Percentiles rank a stretch among this genome's conserved stretches.
Conservation (phyloP, 1,140 invertebrate genomes). For the Maconellicoccus hirsutus region DNA sequence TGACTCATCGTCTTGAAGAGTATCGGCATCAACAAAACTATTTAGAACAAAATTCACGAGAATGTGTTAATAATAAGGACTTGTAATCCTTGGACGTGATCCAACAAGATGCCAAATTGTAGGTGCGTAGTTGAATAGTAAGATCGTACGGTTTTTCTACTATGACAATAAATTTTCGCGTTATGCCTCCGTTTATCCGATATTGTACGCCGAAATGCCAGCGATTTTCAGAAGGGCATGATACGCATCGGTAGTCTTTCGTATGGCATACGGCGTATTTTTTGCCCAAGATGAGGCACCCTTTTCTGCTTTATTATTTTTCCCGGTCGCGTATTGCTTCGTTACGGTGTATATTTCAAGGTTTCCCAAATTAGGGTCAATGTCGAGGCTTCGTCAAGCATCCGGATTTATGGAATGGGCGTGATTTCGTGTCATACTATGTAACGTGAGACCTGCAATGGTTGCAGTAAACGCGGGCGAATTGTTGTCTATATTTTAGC, state of each 20-base stretch:
- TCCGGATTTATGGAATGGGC: neutral
- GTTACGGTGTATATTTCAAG: neutral
- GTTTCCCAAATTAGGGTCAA: constrained; percentile 3
- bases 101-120: constrained; percentile 1
- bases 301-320: neutral
- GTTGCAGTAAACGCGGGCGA: neutral
- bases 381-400: neutral
- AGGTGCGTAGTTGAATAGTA: constrained; percentile 3
- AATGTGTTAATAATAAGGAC: constrained; percentile 1
- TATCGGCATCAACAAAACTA: neutral
- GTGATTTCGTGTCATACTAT: neutral
- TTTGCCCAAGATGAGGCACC: neutral
- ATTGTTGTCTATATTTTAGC: neutral
- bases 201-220: neutral
- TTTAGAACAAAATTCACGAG: neutral
- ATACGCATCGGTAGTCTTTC: neutral
- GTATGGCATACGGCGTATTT: neutral
- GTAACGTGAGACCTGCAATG: neutral
- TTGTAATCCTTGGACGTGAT: neutral
- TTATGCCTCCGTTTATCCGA: neutral
- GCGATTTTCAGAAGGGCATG: neutral
- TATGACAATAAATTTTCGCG: neutral
- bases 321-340: neutral
- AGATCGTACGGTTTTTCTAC: neutral
- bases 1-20: neutral